Base-by-base conservation (phyloP, 2,888 invertebrate genomes). In the Papilio demoleus region DNA sequence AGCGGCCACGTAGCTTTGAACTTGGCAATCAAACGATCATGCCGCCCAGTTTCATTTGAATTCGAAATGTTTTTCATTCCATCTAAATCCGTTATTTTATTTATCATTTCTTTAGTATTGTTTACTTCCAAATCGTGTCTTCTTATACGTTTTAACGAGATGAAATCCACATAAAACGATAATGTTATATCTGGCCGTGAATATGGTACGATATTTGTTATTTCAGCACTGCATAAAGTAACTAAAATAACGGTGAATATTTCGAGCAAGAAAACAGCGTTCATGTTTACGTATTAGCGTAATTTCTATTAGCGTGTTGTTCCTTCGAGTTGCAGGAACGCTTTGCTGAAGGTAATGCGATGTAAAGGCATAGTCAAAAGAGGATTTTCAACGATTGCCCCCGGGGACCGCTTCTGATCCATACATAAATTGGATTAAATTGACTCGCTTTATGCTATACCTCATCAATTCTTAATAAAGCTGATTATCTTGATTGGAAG, bases 341-440 rank as follows among this genome's bases (percentile, higher is more conserved):
- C 76, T 84, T 84, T 87, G 85, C 78, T 75, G 76, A 73, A 78
- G 75, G 73, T 75, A 75, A 77, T 74, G 72, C 76, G 76, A 70
- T 75, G 70, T 78, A 74, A 78, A 79, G 76, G 78, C 79, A 79
- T 76, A 66, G 76, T 76, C 75, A 77, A 77, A 77, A 81, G 75
- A 81, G 78, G 74, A 76, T 77, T 79, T 79, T 80, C 75, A 76
- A 77, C 77, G 75, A 71, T 72, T 71, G 75, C 75, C 76, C 90
- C 82, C 84, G 71, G 88, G 85, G 91, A 84, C 81, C 81, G 75
- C 72, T 86, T 85, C 77, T 75, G 80, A 79, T 78, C 81, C 79
- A 82, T 86, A 79, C 77, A 83, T 88, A 88, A 89, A 90, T 88
- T 89, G 81, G 88, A 92, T 92, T 91, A 87, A 88, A 88, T 81